phyloP scores from a whole-genome alignment of 2,113 vertebrate species.

The Nibea coibor region DNA sequence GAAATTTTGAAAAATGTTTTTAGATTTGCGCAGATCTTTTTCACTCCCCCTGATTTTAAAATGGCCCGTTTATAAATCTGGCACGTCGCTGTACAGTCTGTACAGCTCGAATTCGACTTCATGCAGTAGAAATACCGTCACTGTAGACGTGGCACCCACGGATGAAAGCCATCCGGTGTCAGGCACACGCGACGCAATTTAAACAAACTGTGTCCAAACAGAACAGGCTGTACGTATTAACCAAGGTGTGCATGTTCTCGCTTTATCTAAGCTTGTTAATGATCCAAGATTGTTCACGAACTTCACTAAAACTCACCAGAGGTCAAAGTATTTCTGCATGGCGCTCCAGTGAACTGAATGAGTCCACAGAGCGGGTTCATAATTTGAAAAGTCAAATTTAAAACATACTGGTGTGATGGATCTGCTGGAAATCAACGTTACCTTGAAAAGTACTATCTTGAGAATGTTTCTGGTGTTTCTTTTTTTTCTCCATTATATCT shows the following conservation, averaged over 20 bases:
- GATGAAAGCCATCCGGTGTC: neutral
- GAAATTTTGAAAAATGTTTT: neutral
- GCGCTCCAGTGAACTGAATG: neutral
- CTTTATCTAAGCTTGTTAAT: neutral
- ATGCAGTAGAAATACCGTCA: neutral
- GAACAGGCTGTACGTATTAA: neutral
- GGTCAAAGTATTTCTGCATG: neutral
- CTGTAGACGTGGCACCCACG: neutral
- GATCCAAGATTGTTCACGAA: neutral
- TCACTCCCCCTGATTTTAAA: constrained; percentile 48
- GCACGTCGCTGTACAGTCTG: neutral
- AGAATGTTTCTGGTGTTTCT: neutral
- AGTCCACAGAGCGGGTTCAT: neutral
- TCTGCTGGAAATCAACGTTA: neutral
- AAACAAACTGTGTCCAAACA: constrained; percentile 11
- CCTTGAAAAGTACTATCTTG: constrained; percentile 28
- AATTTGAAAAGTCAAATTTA: constrained; percentile 1
- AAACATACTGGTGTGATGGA: neutral
- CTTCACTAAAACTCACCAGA: constrained; percentile 2
- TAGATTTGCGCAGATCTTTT: constrained; percentile 23
- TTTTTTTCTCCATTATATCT: constrained; percentile 10
- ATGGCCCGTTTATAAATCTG: constrained; percentile 1
- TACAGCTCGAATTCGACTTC: neutral
- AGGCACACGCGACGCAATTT: neutral
- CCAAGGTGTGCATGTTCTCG: neutral